Evolutionary conservation across 2,797 vertebrate genomes (phyloP).

Genomic region (Ptychobarbus kaznakovi): DNA sequence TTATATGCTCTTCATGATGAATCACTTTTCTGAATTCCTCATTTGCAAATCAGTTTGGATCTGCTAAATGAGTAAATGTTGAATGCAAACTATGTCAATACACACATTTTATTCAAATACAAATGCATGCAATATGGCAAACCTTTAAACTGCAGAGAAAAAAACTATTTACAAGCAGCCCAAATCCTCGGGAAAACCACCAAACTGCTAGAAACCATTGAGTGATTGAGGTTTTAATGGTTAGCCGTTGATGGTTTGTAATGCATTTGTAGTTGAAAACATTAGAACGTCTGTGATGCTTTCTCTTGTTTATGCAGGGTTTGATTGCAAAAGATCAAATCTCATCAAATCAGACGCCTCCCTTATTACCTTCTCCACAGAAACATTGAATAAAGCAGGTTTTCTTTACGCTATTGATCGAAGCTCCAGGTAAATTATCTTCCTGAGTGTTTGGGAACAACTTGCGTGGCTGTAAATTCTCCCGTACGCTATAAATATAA

Average conservation of each 20-base stretch:
- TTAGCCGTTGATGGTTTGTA: neutral
- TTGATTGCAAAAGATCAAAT: neutral
- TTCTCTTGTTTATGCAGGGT: neutral
- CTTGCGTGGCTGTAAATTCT: conserved; percentile 32
- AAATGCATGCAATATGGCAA: no score
- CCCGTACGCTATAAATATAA: conserved; percentile 25
- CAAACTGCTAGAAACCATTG: neutral
- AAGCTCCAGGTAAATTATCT: conserved; percentile 36
- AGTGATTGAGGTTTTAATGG: neutral
- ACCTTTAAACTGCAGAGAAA: no score
- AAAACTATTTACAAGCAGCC: no score
- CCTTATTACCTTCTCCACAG: conserved; percentile 7
- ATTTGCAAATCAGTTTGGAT: no score
- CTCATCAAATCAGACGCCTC: neutral
- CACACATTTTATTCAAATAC: no score
- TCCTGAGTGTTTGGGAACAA: conserved; percentile 6
- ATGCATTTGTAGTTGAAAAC: neutral
- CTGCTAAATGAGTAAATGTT: no score
- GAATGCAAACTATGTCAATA: no score
- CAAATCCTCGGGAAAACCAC: no score
- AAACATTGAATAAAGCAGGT: conserved; percentile 17
- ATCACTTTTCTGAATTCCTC: no score
- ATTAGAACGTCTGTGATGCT: neutral
- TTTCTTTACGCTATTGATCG: conserved; percentile 38
- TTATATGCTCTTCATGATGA: no score